These are phyloP conservation scores for Hippocampus comes DNA, from an alignment of 2,113 vertebrate genomes.

Conservation along the genomic window DNA sequence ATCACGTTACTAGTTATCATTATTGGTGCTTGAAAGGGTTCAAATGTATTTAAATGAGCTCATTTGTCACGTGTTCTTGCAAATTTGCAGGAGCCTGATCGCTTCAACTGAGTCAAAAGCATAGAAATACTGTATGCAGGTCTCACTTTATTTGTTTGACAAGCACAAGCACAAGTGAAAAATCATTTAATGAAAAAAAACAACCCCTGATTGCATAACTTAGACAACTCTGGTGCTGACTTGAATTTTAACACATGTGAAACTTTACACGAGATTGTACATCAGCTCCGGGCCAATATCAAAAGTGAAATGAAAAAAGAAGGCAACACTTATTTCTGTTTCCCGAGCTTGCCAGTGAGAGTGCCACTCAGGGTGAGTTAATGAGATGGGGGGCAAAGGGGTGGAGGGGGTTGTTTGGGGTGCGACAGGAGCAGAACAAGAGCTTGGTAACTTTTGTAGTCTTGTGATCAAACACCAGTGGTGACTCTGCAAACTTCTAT, in stretches of 20 bases:
- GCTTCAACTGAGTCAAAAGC: background rate
- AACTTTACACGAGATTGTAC: background rate
- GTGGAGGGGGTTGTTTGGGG: conserved; percentile 7
- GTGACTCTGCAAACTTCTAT: conserved; percentile 94
- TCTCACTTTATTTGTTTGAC: background rate
- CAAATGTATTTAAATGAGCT: background rate
- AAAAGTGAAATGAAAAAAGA: conserved; percentile 5
- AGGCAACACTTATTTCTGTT: conserved; percentile 15
- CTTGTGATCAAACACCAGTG: conserved; percentile 88
- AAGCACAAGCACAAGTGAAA: background rate
- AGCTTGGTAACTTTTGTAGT: conserved; percentile 70
- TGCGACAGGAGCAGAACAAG: conserved; percentile 41
- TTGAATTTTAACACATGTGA: background rate
- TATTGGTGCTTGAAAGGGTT: too few species aligned
- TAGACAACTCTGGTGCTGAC: background rate
- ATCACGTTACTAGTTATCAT: too few species aligned
- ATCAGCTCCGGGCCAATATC: background rate
- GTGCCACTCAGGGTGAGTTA: conserved; percentile 16
- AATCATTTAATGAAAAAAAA: background rate
- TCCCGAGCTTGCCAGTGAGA: conserved; percentile 31
- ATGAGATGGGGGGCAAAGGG: conserved; percentile 24
- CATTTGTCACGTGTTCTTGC: background rate
- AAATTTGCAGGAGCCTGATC: background rate
- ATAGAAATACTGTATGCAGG: too few species aligned
- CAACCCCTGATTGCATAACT: background rate